Percentiles rank a stretch among this genome's conserved stretches.
phyloP scores from a whole-genome alignment of 2,888 invertebrate species.

The Drymonia ruficornis region DNA sequence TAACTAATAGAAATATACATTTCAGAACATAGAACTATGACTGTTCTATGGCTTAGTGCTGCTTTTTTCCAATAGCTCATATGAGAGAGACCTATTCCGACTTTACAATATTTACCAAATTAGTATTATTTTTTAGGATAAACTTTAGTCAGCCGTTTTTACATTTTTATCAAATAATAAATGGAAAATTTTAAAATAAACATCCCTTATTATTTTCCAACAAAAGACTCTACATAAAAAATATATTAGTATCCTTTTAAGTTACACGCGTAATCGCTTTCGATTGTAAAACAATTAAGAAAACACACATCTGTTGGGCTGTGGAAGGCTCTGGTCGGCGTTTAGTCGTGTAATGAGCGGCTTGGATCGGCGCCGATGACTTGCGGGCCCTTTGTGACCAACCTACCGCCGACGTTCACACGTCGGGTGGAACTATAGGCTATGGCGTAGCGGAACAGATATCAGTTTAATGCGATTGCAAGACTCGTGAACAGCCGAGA shows the following conservation, averaged over 20 bases:
- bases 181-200: too few relatives aligned
- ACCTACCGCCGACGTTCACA: constrained; percentile 48
- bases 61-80: too few relatives aligned
- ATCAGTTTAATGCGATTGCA: not conserved
- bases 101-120: too few relatives aligned
- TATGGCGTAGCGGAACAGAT: not conserved
- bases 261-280: constrained; percentile 16
- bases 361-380: constrained; percentile 67
- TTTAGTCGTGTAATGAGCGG: constrained; percentile 70
- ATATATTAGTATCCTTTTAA: constrained; percentile 1
- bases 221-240: too few relatives aligned
- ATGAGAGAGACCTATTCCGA: too few relatives aligned
- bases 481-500: not conserved
- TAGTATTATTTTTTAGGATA: too few relatives aligned
- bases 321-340: constrained; percentile 48
- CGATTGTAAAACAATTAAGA: constrained; percentile 42
- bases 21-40: too few relatives aligned
- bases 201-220: too few relatives aligned
- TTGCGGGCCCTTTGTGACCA: constrained; percentile 59
- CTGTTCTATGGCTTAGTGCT: too few relatives aligned
- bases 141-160: too few relatives aligned
- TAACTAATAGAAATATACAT: too few relatives aligned
- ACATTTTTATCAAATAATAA: too few relatives aligned
- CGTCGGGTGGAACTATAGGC: constrained; percentile 24
- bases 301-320: constrained; percentile 41